Conservation (phyloP, 2,888 invertebrate genomes). For the Noctua fimbriata region DNA sequence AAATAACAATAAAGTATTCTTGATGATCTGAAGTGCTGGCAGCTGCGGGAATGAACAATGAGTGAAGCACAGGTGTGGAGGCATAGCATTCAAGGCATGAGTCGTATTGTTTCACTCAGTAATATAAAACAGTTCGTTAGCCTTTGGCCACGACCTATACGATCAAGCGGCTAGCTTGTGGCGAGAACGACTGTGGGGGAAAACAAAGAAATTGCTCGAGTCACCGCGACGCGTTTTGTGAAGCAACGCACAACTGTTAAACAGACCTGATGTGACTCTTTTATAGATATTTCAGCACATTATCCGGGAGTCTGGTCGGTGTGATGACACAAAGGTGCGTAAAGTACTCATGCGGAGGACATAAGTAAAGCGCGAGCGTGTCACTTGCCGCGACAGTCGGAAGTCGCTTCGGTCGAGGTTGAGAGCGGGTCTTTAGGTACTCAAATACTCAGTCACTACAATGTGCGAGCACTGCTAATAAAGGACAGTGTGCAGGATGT, state of each 20-base stretch:
- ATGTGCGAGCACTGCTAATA: constrained; percentile 30
- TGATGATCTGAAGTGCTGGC: constrained; percentile 41
- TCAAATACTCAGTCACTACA: constrained; percentile 26
- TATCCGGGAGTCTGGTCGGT: neutral
- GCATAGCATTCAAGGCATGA: constrained; percentile 22
- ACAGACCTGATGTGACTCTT: neutral
- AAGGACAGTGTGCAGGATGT: constrained; percentile 44
- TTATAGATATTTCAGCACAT: neutral
- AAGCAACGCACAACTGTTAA: neutral
- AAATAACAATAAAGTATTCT: constrained; percentile 48
- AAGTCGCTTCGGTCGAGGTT: neutral
- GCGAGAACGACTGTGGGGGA: neutral
- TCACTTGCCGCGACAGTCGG: neutral
- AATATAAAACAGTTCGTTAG: constrained; percentile 38
- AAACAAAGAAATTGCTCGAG: neutral
- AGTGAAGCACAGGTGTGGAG: constrained; percentile 51
- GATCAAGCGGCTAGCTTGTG: neutral
- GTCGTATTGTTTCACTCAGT: constrained; percentile 51
- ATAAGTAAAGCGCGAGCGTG: neutral
- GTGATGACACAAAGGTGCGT: neutral
- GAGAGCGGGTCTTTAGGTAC: neutral
- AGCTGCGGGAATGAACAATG: constrained; percentile 56
- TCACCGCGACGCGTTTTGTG: neutral
- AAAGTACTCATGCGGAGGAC: neutral
- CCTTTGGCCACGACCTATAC: neutral